Evolutionary conservation across 2,797 vertebrate genomes (phyloP).

Genomic region (Champsocephalus esox): DNA sequence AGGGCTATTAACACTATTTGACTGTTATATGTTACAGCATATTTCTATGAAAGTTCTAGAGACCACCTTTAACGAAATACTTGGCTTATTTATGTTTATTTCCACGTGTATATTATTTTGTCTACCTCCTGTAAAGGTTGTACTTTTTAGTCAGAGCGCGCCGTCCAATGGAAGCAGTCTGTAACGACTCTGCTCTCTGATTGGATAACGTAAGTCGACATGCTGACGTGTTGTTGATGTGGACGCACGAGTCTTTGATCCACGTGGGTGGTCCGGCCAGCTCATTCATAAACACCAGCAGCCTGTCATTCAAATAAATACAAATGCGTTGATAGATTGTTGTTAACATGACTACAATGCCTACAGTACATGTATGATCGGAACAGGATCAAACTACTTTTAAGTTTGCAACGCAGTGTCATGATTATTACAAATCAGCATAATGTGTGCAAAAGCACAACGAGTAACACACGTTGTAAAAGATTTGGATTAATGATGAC

Average conservation of each 20-base stretch:
- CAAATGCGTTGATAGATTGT: not conserved
- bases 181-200: conserved; percentile 34
- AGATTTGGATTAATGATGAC: too few relatives aligned
- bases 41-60: too few relatives aligned
- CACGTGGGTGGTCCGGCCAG: conserved; percentile 76
- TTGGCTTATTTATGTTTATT: too few relatives aligned
- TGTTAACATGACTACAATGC: not conserved
- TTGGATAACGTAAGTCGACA: conserved; percentile 63
- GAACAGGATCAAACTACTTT: not conserved
- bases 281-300: conserved; percentile 56
- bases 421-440: not conserved
- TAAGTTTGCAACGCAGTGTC: not conserved
- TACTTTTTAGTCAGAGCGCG: conserved; percentile 4
- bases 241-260: conserved; percentile 81
- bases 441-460: fast-evolving
- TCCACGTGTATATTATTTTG: too few relatives aligned
- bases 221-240: conserved; percentile 27
- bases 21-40: too few relatives aligned
- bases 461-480: too few relatives aligned
- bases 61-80: too few relatives aligned
- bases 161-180: conserved; percentile 7
- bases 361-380: not conserved
- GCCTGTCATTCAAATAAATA: not conserved
- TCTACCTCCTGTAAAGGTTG: too few relatives aligned
- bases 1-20: too few relatives aligned